Base-by-base conservation (phyloP, 2,888 invertebrate genomes). In the Campoletis raptor region DNA sequence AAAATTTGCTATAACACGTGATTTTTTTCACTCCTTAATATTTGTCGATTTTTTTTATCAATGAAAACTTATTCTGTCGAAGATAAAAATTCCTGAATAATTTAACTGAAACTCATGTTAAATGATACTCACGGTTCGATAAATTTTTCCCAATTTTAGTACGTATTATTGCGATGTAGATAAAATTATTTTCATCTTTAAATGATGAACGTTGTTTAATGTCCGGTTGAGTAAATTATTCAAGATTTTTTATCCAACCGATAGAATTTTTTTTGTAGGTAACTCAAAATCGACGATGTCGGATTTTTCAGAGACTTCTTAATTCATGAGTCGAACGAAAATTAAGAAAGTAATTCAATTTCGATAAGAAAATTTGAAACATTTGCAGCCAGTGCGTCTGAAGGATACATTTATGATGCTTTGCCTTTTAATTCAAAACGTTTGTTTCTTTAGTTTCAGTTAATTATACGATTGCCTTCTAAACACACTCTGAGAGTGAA, bases 101-200 rank as follows among this genome's bases (percentile, higher is more conserved):
- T 76, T 76, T 7, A 1, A 42, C 21, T 18, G 45, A 36, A 30
- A 40, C 42, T 45, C 42, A 10, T 54, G 37, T 73, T 73, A 54
- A 73, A 54, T 73, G 76, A 64, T 45, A 76, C 76, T 76, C 76
- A 48, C 42, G 42, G 76, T 76, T 76, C 76, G 76, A 76, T 76
- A 78, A 78, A 78, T 78, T 78, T 67, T 67, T 61, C 30, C 66
- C 61, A 74, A 42, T 57, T 54, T 74, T 74, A 74, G 37, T 74
- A 30, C 45, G 37, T 74, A 30, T 64, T 37, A 37, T 54, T 37
- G 52, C 52, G 72, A 12, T 6, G n/a, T 6, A 73, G 64, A 42
- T 21, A 18, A 76, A 76, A 64, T 57, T 61, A 30, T 12, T 48
- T 45, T 76, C 45, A 76, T 64, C 45, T 24, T 64, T 30, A 10